These are phyloP conservation scores for Aphaenogaster floridana DNA, from an alignment of 1,140 invertebrate species.

Conservation along the genomic window DNA sequence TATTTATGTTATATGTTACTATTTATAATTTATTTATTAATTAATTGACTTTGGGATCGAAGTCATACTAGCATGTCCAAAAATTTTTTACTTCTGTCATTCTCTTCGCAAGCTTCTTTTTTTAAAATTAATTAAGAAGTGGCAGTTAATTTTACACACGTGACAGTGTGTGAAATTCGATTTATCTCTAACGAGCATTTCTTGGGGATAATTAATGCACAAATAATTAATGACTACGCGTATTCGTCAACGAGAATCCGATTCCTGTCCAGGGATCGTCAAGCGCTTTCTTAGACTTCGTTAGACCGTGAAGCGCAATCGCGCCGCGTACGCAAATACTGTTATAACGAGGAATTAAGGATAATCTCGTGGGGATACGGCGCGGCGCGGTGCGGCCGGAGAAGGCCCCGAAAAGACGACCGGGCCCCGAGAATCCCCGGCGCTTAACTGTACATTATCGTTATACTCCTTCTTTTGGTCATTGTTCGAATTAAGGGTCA, in stretches of 20 bases:
- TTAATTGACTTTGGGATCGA: neutral
- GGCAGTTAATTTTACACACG: neutral
- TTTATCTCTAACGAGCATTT: conserved; percentile 3
- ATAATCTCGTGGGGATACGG: conserved; percentile 58
- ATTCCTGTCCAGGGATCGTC: conserved; percentile 31
- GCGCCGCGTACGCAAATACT: conserved; percentile 32
- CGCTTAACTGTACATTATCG: conserved; percentile 67
- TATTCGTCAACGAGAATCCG: conserved; percentile 15
- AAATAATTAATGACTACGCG: conserved; percentile 20
- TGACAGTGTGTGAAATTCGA: conserved; percentile 8
- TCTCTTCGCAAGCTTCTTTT: neutral
- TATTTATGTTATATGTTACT: neutral
- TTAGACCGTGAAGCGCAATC: conserved; percentile 51
- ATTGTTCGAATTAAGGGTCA: conserved; percentile 70
- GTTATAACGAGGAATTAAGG: conserved; percentile 67
- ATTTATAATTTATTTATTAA: neutral
- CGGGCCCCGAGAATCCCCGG: conserved; percentile 36
- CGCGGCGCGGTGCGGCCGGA: neutral
- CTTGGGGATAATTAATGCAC: neutral
- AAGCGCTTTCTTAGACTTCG: conserved; percentile 48
- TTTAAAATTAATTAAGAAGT: conserved; percentile 20
- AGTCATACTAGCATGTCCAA: neutral
- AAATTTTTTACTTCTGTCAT: neutral
- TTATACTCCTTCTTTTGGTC: conserved; percentile 51
- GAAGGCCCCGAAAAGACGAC: conserved; percentile 43